A percentile compares a stretch with the other conserved stretches of the same genome.
Evolutionary conservation across 2,113 vertebrate species (phyloP).

Genomic region (Odocoileus virginianus): DNA sequence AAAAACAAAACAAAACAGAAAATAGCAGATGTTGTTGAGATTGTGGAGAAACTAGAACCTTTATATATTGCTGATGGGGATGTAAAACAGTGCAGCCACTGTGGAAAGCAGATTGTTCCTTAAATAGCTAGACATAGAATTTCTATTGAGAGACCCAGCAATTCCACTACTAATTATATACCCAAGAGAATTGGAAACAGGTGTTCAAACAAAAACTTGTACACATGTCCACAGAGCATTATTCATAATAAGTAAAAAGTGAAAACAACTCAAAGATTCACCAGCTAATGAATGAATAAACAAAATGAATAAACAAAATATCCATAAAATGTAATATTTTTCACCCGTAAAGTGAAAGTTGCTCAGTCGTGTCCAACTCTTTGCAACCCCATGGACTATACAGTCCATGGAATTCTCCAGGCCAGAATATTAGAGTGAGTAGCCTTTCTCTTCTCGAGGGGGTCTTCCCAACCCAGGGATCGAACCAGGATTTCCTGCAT

Average conservation of each 20-base stretch:
- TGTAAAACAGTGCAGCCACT: neutral
- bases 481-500: neutral
- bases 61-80: neutral
- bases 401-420: neutral
- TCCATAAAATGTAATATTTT: neutral
- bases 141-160: neutral
- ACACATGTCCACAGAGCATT: neutral
- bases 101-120: neutral
- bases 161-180: neutral
- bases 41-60: neutral
- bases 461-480: neutral
- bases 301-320: neutral
- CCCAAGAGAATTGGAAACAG: conserved; percentile 7
- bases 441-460: neutral
- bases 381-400: neutral
- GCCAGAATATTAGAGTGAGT: neutral
- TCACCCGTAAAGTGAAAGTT: neutral
- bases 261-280: neutral
- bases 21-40: neutral
- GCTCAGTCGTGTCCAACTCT: neutral
- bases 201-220: neutral
- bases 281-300: neutral
- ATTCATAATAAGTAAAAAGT: neutral
- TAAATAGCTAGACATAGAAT: neutral
- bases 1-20: neutral